phyloP scores from a whole-genome alignment of 2,113 vertebrate genomes.

The Anolis sagrei region DNA sequence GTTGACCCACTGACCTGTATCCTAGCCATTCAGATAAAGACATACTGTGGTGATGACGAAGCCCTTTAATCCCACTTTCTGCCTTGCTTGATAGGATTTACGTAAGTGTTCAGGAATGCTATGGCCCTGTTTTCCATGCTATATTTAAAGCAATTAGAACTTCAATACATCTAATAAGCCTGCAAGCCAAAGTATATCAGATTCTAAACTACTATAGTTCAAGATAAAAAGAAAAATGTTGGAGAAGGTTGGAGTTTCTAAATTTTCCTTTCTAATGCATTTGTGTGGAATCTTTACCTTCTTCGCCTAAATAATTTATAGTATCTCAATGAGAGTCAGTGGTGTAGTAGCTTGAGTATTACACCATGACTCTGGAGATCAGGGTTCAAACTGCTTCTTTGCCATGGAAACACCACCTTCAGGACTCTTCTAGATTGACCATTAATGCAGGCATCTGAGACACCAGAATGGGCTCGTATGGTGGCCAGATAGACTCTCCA shows the following conservation, averaged over 20 bases:
- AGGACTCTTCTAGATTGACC: no score
- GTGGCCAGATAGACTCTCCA: no score
- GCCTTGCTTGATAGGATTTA: slow-evolving; percentile 35
- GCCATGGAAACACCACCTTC: no score
- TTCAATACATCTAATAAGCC: slow-evolving; percentile 26
- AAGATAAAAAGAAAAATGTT: not conserved
- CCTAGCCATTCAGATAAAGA: slow-evolving; percentile 50
- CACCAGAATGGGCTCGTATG: no score
- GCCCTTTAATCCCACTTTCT: slow-evolving; percentile 30
- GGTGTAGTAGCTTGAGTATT: no score
- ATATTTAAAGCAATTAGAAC: slow-evolving; percentile 34
- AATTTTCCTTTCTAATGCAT: not conserved
- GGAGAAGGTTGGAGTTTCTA: not conserved
- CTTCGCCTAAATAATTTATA: not conserved
- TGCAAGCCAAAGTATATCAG: not conserved
- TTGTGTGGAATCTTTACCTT: not conserved
- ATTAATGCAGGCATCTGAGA: no score
- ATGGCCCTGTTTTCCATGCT: slow-evolving; percentile 17
- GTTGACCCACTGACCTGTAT: slow-evolving; percentile 59
- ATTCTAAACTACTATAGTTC: not conserved
- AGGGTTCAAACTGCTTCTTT: no score
- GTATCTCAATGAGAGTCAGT: no score
- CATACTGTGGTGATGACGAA: slow-evolving; percentile 11
- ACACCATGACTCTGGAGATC: no score
- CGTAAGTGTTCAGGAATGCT: slow-evolving; percentile 15